Conservation (phyloP, 2,797 vertebrate species). For the Rhodeus uyekii region DNA sequence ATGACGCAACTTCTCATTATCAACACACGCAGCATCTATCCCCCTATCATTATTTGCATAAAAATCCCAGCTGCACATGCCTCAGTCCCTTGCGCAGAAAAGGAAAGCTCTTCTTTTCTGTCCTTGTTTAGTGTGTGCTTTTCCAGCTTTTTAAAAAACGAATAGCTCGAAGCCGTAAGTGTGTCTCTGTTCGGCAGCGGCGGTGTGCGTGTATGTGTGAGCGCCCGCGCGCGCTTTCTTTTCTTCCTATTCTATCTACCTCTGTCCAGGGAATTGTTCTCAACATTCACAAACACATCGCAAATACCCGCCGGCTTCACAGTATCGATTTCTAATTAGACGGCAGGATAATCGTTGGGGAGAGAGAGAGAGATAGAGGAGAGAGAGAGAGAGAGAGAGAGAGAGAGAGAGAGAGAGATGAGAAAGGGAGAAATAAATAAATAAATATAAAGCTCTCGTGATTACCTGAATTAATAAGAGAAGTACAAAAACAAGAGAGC, state of each 20-base stretch:
- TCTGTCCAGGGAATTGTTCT: constrained; percentile 80
- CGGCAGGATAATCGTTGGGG: constrained; percentile 84
- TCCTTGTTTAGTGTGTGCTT: constrained; percentile 66
- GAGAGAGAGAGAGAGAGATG: constrained; percentile 71
- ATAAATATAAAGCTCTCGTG: constrained; percentile 76
- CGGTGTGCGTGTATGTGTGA: constrained; percentile 49
- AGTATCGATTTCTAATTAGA: constrained; percentile 90
- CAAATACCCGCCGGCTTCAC: constrained; percentile 84
- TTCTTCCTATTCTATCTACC: constrained; percentile 58
- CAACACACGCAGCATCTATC: not conserved
- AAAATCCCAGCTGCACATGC: constrained; percentile 24
- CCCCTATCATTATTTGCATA: constrained; percentile 67
- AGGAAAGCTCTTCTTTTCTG: constrained; percentile 69
- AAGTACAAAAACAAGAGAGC: constrained; percentile 70
- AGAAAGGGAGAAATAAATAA: constrained; percentile 70
- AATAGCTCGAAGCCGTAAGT: constrained; percentile 76
- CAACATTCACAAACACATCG: constrained; percentile 88
- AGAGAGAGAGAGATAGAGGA: constrained; percentile 74
- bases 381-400: constrained; percentile 73
- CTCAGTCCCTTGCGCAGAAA: constrained; percentile 54
- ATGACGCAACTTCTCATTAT: constrained; percentile 25
- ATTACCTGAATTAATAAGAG: constrained; percentile 73
- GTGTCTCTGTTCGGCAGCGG: constrained; percentile 57
- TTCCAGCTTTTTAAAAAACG: constrained; percentile 69
- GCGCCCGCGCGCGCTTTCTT: constrained; percentile 60